Base-by-base conservation (phyloP, 2,113 vertebrate genomes). In the Brachyistius frenatus region DNA sequence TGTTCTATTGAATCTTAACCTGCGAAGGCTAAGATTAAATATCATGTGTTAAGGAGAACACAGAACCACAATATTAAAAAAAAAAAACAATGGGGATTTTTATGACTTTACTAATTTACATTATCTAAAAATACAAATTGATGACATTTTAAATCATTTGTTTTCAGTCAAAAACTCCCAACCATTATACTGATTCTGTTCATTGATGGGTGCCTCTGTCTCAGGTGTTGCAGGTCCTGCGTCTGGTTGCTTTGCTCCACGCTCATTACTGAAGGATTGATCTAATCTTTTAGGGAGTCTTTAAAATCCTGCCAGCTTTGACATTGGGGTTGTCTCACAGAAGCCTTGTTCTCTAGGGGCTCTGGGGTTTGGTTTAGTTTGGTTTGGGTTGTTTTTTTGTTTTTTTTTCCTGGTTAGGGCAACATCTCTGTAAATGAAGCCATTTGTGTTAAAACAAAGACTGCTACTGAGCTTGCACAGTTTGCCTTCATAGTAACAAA, bases 161-260 rank as follows among this genome's bases (percentile, higher is more conserved):
- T 60, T 71, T 10, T 35, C 5, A 35, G 32, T 23, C 10, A 72
- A 37, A 37, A n/a, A 5, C 4, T 10, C 3, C 35, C 14, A 32
- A 52, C 3, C 15, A 5, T 6, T 4, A 3, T 32, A 13, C 36
- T 36, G 46, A 37, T 31, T 8, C 1, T 11, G 5, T 36, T 1
- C 76, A 53, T 16, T 46, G 36, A 15, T 44, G 55, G 0, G 5
- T 8, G 7, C 1, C 1, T 35, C 31, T 30, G 63, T 50, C 46
- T 81, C 69, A 44, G 46, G 57, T 73, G 74, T 77, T 46, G 61
- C 37, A 53, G 23, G 5, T 60, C 14, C 2, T 36, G 16, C 3
- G 16, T 58, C 49, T 52, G 49, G n/a, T 23, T 52, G 49, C 49
- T 72, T 55, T 35, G n/a, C 49, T 16, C 49, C 5, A 54, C 32